These are phyloP conservation scores for Malaclemys terrapin DNA, from an alignment of 2,113 vertebrate genomes.

Conservation along the genomic window DNA sequence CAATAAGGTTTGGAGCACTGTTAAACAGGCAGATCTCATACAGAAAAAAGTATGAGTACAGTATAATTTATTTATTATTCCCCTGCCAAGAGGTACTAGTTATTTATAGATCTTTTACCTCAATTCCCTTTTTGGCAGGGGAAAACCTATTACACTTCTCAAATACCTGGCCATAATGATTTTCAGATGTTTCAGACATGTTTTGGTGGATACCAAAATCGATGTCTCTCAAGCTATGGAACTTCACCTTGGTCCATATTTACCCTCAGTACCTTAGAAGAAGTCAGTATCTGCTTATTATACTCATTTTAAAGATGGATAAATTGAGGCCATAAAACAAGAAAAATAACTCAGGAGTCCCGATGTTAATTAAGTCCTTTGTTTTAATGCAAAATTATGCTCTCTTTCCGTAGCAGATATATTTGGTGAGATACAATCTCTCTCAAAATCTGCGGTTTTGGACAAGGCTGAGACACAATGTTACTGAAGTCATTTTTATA, in stretches of 20 bases:
- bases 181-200: not conserved
- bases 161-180: not conserved
- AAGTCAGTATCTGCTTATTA: fast-evolving
- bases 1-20: not conserved
- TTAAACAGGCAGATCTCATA: not conserved
- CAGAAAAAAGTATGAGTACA: not conserved
- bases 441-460: not conserved
- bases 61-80: not conserved
- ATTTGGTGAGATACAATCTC: not conserved
- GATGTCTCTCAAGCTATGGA: not conserved
- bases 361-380: not conserved
- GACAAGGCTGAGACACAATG: not conserved
- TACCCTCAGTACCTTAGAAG: fast-evolving
- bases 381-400: not conserved
- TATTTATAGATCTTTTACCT: not conserved
- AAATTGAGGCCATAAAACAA: not conserved
- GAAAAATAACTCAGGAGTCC: not conserved
- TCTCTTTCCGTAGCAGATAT: not conserved
- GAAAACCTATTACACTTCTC: not conserved
- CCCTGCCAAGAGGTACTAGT: not conserved
- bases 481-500: too few relatives aligned
- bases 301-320: not conserved
- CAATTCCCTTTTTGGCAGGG: not conserved
- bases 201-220: not conserved
- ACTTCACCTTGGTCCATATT: not conserved